Conservation (phyloP, 2,113 vertebrate species). For the Hassar affinis region DNA sequence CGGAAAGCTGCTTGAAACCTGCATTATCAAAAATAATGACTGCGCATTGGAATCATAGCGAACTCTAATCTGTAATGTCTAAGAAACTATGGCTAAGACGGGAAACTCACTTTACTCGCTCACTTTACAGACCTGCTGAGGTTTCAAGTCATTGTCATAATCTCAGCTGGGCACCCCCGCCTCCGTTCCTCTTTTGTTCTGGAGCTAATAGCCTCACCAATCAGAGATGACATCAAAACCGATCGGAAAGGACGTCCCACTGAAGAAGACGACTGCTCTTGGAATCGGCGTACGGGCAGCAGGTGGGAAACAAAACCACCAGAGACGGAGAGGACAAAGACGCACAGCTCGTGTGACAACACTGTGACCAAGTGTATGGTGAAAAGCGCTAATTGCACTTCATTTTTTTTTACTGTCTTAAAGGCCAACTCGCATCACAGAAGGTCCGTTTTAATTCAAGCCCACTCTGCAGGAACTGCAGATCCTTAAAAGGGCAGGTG, state of each 20-base stretch:
- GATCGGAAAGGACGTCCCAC: neutral
- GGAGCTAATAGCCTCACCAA: constrained; percentile 18
- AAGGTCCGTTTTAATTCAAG: neutral
- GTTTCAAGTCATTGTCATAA: constrained; percentile 26
- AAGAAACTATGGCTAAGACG: neutral
- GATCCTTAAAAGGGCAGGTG: neutral
- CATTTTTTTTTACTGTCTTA: neutral
- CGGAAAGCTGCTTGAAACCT: neutral
- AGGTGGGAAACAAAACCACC: neutral
- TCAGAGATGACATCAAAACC: constrained; percentile 29
- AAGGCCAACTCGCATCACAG: neutral
- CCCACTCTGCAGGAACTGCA: neutral
- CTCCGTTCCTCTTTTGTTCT: constrained; percentile 28
- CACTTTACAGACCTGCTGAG: constrained; percentile 13
- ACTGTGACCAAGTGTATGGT: neutral
- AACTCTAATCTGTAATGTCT: neutral
- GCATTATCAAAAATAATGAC: neutral
- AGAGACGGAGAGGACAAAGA: neutral
- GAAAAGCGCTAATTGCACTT: neutral
- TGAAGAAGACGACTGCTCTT: neutral
- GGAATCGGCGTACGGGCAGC: neutral
- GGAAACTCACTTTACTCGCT: neutral
- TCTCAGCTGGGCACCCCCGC: neutral
- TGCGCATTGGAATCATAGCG: neutral
- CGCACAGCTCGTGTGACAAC: neutral